phyloP scores from a whole-genome alignment of 2,797 vertebrate genomes.

The Myiotriccus ornatus region DNA sequence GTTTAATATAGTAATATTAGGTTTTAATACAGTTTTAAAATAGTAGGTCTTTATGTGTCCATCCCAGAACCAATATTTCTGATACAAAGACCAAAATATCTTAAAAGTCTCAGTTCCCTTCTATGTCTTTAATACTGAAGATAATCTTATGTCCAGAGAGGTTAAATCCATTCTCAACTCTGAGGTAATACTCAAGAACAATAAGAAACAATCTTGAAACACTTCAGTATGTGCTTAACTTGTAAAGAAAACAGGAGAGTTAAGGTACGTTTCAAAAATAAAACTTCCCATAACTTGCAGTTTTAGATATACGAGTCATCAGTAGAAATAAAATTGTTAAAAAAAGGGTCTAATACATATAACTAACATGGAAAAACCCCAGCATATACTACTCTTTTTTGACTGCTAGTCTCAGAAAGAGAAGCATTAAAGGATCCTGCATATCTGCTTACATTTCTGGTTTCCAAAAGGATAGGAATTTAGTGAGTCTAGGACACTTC shows the following conservation, averaged over 20 bases:
- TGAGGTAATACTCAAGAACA: not conserved
- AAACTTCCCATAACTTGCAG: not conserved
- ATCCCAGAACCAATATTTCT: not conserved
- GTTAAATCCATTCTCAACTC: not conserved
- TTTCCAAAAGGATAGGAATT: not conserved
- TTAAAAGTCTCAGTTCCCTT: not conserved
- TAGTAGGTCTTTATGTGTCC: not conserved
- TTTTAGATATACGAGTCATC: not conserved
- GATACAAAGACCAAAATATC: not conserved
- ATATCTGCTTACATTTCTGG: not conserved
- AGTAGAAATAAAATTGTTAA: not conserved
- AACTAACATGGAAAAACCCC: not conserved
- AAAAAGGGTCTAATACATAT: rapidly evolving
- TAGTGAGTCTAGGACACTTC: not conserved
- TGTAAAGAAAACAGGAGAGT: not conserved
- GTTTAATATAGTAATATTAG: too few species aligned
- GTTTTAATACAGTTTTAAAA: not conserved
- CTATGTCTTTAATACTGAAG: not conserved
- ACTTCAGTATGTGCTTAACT: not conserved
- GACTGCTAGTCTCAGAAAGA: not conserved
- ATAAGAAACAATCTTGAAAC: not conserved
- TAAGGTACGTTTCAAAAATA: not conserved
- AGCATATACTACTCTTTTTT: not conserved
- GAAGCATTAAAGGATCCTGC: not conserved
- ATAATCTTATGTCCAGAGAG: not conserved